A percentile compares a stretch with the other conserved stretches of the same genome.
Conservation (phyloP, 2,113 vertebrate species). For the Pampusana beccarii region DNA sequence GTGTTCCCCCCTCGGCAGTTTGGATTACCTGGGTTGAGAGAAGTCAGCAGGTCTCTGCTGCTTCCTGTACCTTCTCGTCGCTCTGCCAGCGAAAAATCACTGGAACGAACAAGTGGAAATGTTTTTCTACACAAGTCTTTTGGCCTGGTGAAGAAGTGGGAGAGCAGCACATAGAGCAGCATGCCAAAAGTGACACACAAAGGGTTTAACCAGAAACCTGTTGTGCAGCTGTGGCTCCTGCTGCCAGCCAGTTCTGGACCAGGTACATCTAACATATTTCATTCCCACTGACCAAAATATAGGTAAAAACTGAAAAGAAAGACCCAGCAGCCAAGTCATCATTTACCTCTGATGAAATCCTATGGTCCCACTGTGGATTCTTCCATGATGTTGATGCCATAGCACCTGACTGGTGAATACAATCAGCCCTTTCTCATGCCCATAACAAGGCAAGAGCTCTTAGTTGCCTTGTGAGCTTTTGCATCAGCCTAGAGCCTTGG, state of each 20-base stretch:
- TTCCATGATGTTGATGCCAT: slow-evolving; percentile 3
- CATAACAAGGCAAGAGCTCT: neutral
- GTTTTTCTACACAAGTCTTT: neutral
- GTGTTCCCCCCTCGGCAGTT: neutral
- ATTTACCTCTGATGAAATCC: neutral
- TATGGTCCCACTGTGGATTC: neutral
- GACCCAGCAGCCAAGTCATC: neutral
- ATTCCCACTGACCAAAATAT: neutral
- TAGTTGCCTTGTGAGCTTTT: neutral
- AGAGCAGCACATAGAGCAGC: neutral
- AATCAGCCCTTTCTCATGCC: slow-evolving; percentile 11
- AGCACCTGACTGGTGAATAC: slow-evolving; percentile 38
- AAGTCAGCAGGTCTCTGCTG: neutral
- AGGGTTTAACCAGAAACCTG: neutral
- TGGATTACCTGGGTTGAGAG: neutral
- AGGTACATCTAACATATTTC: neutral
- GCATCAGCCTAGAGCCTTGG: neutral
- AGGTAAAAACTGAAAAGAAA: neutral
- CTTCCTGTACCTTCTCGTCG: neutral
- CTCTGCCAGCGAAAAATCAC: neutral
- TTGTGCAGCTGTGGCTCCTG: neutral
- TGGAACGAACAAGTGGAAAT: neutral
- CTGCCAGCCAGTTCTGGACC: neutral
- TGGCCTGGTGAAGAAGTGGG: neutral
- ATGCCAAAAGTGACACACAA: neutral